A percentile compares a stretch with the other conserved stretches of the same genome.
Evolutionary conservation across 2,888 invertebrate species (phyloP).

Genomic region (Heliconius aoede): DNA sequence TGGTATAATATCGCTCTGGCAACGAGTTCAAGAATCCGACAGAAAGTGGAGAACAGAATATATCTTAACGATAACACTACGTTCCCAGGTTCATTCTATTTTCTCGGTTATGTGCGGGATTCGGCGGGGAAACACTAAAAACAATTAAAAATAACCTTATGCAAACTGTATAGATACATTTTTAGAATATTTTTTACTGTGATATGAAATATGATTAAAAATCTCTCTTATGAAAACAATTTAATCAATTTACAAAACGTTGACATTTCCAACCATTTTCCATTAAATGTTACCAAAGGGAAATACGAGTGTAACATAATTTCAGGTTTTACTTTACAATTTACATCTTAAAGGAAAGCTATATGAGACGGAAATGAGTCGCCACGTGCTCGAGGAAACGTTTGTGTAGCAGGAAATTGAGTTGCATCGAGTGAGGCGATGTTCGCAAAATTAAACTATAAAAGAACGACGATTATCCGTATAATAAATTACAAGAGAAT

Average conservation of each 20-base stretch:
- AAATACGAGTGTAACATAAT: background rate
- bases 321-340: constrained; percentile 25
- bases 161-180: no score
- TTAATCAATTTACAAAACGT: background rate
- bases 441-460: constrained; percentile 3
- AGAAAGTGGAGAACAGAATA: no score
- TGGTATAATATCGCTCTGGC: no score
- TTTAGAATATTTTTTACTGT: no score
- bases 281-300: constrained; percentile 8
- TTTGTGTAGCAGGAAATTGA: constrained; percentile 36
- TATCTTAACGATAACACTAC: no score
- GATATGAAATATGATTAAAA: no score
- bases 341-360: constrained; percentile 50
- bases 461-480: background rate
- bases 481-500: background rate
- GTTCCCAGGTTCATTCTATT: no score
- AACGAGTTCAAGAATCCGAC: no score
- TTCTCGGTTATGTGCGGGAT: no score
- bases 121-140: no score
- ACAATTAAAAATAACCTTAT: no score
- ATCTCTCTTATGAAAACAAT: no score
- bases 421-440: constrained; percentile 26
- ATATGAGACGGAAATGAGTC: constrained; percentile 64
- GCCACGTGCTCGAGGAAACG: constrained; percentile 46
- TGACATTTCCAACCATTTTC: background rate